These are phyloP conservation scores for Amblyjoppa proteus DNA, from an alignment of 2,888 invertebrate genomes.

Conservation along the genomic window DNA sequence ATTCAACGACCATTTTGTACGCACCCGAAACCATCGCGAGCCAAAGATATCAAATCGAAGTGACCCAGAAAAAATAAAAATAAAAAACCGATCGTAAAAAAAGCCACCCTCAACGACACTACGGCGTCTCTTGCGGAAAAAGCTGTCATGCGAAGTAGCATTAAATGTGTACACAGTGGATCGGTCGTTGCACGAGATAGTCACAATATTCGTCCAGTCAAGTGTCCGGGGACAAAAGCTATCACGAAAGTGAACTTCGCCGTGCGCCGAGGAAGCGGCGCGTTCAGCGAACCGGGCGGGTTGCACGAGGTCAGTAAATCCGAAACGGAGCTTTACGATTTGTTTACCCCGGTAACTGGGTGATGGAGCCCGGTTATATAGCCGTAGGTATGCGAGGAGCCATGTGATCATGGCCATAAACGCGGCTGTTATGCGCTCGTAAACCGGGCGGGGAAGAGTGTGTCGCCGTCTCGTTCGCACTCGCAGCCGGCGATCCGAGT, in stretches of 20 bases:
- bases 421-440: constrained; percentile 85
- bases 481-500: constrained; percentile 26
- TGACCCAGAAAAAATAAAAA: not conserved
- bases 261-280: constrained; percentile 29
- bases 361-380: constrained; percentile 83
- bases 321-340: constrained; percentile 84
- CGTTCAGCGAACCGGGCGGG: constrained; percentile 56
- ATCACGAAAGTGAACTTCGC: constrained; percentile 55
- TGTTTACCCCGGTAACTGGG: constrained; percentile 84
- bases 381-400: constrained; percentile 83
- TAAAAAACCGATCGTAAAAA: not conserved
- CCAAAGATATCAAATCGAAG: not conserved
- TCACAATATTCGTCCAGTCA: not conserved
- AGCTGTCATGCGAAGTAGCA: not conserved
- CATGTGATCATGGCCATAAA: constrained; percentile 85
- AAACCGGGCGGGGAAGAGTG: constrained; percentile 77
- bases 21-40: not conserved
- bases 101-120: not conserved
- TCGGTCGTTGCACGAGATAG: not conserved
- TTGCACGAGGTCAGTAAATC: constrained; percentile 84
- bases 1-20: constrained; percentile 12
- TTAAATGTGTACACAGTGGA: not conserved
- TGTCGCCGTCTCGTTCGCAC: constrained; percentile 3
- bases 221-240: constrained; percentile 54
- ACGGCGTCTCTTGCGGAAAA: not conserved